A percentile compares a stretch with the other conserved stretches of the same genome.
Evolutionary conservation across 2,797 vertebrate genomes (phyloP).

Genomic region (Zenarchopterus dispar): DNA sequence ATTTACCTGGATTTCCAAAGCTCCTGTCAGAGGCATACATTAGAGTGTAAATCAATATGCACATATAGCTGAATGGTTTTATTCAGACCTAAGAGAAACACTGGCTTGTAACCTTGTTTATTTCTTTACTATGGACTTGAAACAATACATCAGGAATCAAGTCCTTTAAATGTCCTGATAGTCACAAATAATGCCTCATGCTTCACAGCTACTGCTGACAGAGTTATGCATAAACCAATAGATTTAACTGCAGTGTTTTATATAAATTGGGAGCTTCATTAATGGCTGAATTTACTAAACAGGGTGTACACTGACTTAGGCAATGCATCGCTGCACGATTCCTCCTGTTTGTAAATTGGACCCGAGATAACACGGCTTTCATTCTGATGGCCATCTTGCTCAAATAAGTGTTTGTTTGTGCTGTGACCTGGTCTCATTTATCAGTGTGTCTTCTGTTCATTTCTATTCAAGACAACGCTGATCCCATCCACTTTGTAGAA

Average conservation of each 20-base stretch:
- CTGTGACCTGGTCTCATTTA: constrained; percentile 37
- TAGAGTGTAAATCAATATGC: constrained; percentile 27
- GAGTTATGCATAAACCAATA: constrained; percentile 42
- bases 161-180: constrained; percentile 38
- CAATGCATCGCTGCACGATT: constrained; percentile 42
- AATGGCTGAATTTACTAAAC: constrained; percentile 44
- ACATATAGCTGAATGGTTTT: constrained; percentile 29
- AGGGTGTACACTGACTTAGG: constrained; percentile 29
- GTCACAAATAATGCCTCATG: constrained; percentile 35
- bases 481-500: constrained; percentile 54
- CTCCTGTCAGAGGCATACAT: constrained; percentile 34
- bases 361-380: constrained; percentile 38
- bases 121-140: constrained; percentile 25
- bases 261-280: constrained; percentile 33
- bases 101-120: constrained; percentile 36
- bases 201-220: constrained; percentile 36
- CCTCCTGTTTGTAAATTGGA: constrained; percentile 42
- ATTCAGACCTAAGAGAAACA: constrained; percentile 42
- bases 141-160: constrained; percentile 34
- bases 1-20: constrained; percentile 48
- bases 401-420: constrained; percentile 30
- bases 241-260: constrained; percentile 43
- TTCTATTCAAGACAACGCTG: constrained; percentile 51
- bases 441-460: constrained; percentile 56
- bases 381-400: constrained; percentile 40